Percentiles rank a stretch among this genome's conserved stretches.
Evolutionary conservation across 2,797 vertebrate genomes (phyloP).

Genomic region (Centropyge bicolor): DNA sequence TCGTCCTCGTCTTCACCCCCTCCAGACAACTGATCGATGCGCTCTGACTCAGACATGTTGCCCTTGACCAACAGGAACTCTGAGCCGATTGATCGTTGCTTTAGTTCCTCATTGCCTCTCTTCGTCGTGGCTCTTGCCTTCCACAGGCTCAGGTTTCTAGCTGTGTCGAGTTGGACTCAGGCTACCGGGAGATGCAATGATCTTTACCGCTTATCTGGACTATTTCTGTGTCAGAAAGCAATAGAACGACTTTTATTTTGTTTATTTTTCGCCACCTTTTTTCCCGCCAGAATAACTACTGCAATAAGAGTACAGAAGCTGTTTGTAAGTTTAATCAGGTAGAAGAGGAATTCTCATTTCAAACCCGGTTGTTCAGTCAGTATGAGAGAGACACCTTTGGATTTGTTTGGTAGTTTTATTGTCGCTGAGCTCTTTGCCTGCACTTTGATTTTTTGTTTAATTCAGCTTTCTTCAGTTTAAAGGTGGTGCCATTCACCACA

Average conservation of each 20-base stretch:
- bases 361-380: constrained; percentile 11
- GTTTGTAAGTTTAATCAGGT: constrained; percentile 24
- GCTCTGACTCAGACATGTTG: constrained; percentile 32
- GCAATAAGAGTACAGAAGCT: constrained; percentile 43
- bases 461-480: constrained; percentile 19
- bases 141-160: constrained; percentile 60
- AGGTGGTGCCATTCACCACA: constrained; percentile 13
- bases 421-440: constrained; percentile 50
- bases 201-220: constrained; percentile 38
- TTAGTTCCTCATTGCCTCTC: constrained; percentile 53
- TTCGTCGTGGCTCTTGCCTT: constrained; percentile 50
- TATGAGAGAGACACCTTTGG: constrained; percentile 33
- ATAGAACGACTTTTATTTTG: constrained; percentile 39
- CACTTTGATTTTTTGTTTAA: constrained; percentile 46
- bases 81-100: constrained; percentile 41
- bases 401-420: constrained; percentile 59
- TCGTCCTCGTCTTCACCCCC: constrained; percentile 61
- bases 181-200: constrained; percentile 39
- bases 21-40: constrained; percentile 84
- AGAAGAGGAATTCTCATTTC: constrained; percentile 10
- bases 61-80: constrained; percentile 63
- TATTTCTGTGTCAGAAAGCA: constrained; percentile 59
- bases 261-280: not conserved
- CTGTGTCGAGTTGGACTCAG: constrained; percentile 48
- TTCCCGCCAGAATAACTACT: constrained; percentile 24